Conservation (phyloP, 2,797 vertebrate species). For the Picus viridis region DNA sequence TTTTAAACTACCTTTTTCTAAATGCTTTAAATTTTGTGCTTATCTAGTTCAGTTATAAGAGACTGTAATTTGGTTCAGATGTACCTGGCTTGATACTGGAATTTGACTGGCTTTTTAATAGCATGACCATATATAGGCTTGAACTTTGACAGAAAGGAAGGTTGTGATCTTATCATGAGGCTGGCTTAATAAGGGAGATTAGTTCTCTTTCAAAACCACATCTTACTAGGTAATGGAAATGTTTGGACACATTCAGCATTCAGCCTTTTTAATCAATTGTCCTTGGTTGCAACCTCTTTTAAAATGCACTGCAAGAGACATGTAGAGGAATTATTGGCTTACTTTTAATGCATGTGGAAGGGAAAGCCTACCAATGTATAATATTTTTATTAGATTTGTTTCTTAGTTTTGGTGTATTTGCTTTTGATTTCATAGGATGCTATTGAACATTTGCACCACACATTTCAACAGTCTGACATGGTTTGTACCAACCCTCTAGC, state of each 20-base stretch:
- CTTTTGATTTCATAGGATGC: not conserved
- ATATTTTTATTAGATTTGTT: not conserved
- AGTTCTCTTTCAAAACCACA: not conserved
- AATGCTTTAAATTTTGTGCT: not conserved
- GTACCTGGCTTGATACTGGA: not conserved
- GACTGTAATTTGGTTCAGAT: constrained; percentile 25
- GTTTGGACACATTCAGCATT: not conserved
- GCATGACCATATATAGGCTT: not conserved
- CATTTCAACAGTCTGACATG: not conserved
- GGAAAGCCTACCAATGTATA: not conserved
- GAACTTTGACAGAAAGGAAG: not conserved
- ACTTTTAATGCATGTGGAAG: not conserved
- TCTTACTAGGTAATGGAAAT: not conserved
- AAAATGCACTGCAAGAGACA: not conserved
- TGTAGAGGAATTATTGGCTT: not conserved
- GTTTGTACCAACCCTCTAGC: not conserved
- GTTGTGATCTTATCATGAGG: constrained; percentile 6
- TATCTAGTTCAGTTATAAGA: not conserved
- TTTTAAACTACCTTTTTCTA: not conserved
- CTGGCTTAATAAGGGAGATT: not conserved
- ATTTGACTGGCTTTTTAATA: not conserved
- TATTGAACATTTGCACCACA: not conserved
- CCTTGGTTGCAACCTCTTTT: not conserved
- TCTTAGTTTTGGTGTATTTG: not conserved
- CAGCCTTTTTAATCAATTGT: not conserved